Base-by-base conservation (phyloP, 30 jellyfish, hydroid and myxozoan species). In the Pelagia noctiluca region DNA sequence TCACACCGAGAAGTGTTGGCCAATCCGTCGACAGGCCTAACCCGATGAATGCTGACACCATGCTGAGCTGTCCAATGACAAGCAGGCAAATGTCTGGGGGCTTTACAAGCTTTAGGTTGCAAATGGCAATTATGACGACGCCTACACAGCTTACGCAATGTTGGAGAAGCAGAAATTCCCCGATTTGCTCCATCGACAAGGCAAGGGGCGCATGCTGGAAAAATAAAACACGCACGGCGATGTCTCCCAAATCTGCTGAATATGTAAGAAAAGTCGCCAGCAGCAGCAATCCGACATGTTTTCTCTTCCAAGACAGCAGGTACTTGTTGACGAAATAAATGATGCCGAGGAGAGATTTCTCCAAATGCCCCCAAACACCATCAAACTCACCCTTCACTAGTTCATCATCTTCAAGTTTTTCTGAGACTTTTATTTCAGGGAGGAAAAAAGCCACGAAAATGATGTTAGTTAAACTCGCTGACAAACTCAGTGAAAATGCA, bases 171-270 rank as follows among this genome's bases (percentile, higher is more conserved):
- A 18, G 57, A 25, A 70, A 83, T 34, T 30, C 47, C 33, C 93
- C 93, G n/a, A 71, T 29, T 52, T 83, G 72, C 62, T 71, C 73
- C 3, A 87, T 71, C 7, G 61, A 10, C 73, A 83, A 65, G 26
- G 67, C 50, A 79, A 83, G 63, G n/a, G 93, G 93, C 10, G 50
- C 24, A 52, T 71, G 86, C 54, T 83, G 71, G 8, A 61, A 2
- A 53, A 69, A 83, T 19, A 83, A 42, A 18, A 75, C 70, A 12
- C 54, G 21, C 10, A 83, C 32, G 1, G 37, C 64, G 26, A 42
- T 71, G 71, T 83, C 93, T n/a, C 93, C 93, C 13, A 83, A 35
- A 10, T 57, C 75, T 11, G 93, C 93, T 8, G 77, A 50, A 54
- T 69, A 57, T 12, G 80, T 49, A 70, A 83, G 47, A 54, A 71